Evolutionary conservation across 2,888 invertebrate genomes (phyloP).

Genomic region (Synanthedon myopaeformis): DNA sequence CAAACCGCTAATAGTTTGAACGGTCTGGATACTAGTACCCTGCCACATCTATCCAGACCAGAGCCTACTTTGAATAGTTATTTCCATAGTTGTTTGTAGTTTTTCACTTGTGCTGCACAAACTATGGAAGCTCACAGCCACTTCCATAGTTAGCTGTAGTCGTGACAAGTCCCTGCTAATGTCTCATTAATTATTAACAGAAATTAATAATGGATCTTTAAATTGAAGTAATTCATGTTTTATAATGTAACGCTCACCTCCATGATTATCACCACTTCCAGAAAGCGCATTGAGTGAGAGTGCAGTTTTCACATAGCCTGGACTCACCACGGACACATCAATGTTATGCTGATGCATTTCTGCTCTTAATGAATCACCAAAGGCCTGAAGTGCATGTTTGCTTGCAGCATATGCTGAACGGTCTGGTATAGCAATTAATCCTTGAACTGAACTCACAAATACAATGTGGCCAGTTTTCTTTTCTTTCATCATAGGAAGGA

Average conservation of each 20-base stretch:
- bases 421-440: conserved; percentile 89
- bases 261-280: conserved; percentile 81
- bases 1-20: too few species aligned
- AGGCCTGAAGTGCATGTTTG: conserved; percentile 95
- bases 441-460: conserved; percentile 93
- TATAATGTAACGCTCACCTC: conserved; percentile 62
- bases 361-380: conserved; percentile 89
- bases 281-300: conserved; percentile 93
- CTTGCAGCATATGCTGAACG: conserved; percentile 91
- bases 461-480: conserved; percentile 84
- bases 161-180: too few species aligned
- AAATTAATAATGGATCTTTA: too few species aligned
- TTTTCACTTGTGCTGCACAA: too few species aligned
- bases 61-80: too few species aligned
- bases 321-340: conserved; percentile 89
- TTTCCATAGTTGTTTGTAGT: too few species aligned
- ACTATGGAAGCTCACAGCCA: too few species aligned
- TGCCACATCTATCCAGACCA: too few species aligned
- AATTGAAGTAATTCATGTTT: neutral
- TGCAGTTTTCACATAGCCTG: conserved; percentile 90
- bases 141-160: too few species aligned
- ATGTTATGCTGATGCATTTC: conserved; percentile 85
- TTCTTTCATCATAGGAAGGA: conserved; percentile 85
- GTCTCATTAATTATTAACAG: too few species aligned
- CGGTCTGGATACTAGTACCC: too few species aligned